phyloP scores from a whole-genome alignment of 2,113 vertebrate genomes.

The Sus scrofa region T2T-Sscrofa CM000818.6:123334001-123334500 shows the following conservation, averaged over 20 bases:
- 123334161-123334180: too few relatives aligned
- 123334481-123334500: too few relatives aligned
- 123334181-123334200: too few relatives aligned
- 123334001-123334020: slow-evolving; percentile 46
- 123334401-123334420: not conserved
- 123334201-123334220: too few relatives aligned
- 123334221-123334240: slow-evolving; percentile 7
- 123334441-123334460: not conserved
- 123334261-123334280: slow-evolving; percentile 41
- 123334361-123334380: not conserved
- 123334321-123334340: slow-evolving; percentile 26
- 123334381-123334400: not conserved
- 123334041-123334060: slow-evolving; percentile 46
- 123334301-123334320: slow-evolving; percentile 60
- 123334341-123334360: not conserved
- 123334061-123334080: too few relatives aligned
- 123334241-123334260: slow-evolving; percentile 70
- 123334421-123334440: not conserved
- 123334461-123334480: not conserved
- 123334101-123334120: too few relatives aligned
- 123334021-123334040: slow-evolving; percentile 42
- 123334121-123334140: too few relatives aligned
- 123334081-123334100: too few relatives aligned
- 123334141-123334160: too few relatives aligned
- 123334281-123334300: slow-evolving; percentile 63